These are phyloP conservation scores for Drosophila kanekoi DNA, from an alignment of 2,888 invertebrate genomes.

Conservation along the genomic window DNA sequence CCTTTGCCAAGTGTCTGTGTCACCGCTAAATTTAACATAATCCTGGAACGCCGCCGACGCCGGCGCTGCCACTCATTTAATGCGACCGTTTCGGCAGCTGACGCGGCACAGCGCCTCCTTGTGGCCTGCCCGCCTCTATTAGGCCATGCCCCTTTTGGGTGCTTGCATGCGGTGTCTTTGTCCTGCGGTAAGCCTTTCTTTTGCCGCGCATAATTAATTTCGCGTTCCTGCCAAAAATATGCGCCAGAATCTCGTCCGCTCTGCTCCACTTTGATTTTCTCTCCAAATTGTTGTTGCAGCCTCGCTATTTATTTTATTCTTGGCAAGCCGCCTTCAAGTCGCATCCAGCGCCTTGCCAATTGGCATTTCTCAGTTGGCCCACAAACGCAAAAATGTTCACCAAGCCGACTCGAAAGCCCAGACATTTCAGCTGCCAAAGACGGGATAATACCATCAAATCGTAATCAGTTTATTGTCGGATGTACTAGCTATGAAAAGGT, in stretches of 20 bases:
- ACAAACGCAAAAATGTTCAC: slow-evolving; percentile 10
- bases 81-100: slow-evolving; percentile 62
- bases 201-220: slow-evolving; percentile 76
- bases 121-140: not conserved
- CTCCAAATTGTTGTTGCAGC: slow-evolving; percentile 25
- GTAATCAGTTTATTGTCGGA: slow-evolving; percentile 33
- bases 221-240: slow-evolving; percentile 78
- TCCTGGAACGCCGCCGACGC: slow-evolving; percentile 61
- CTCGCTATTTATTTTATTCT: slow-evolving; percentile 48
- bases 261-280: slow-evolving; percentile 57
- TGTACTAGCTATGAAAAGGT: slow-evolving; percentile 7
- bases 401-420: slow-evolving; percentile 6
- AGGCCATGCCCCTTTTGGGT: not conserved
- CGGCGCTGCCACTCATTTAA: slow-evolving; percentile 49
- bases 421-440: slow-evolving; percentile 34
- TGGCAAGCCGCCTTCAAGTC: slow-evolving; percentile 43
- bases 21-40: slow-evolving; percentile 81
- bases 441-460: slow-evolving; percentile 24
- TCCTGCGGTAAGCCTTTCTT: slow-evolving; percentile 64
- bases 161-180: slow-evolving; percentile 58
- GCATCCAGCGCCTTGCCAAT: slow-evolving; percentile 46
- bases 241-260: slow-evolving; percentile 60
- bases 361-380: slow-evolving; percentile 51
- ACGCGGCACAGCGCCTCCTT: slow-evolving; percentile 39
- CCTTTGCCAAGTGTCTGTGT: slow-evolving; percentile 80